Evolutionary conservation across 2,113 vertebrate genomes (phyloP).

Genomic region (Phocoena phocoena): DNA sequence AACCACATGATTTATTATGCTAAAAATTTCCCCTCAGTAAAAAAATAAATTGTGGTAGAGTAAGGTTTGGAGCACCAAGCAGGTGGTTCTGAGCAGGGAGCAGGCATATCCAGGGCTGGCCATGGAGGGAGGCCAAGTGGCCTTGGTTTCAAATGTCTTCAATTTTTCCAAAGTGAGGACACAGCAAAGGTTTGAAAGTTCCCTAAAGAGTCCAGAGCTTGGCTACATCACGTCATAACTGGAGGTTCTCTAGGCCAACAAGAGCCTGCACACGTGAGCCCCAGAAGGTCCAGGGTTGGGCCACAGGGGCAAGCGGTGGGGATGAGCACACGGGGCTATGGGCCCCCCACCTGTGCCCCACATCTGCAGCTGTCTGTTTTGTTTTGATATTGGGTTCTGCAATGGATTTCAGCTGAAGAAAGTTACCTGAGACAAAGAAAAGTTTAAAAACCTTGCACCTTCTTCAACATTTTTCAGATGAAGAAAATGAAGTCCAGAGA

Average conservation of each 20-base stretch:
- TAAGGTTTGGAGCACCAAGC: constrained; percentile 31
- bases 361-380: background rate
- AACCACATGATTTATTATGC: constrained; percentile 71
- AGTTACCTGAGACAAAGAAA: background rate
- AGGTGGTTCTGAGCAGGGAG: constrained; percentile 71
- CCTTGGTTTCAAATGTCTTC: constrained; percentile 62
- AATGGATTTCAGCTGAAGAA: background rate
- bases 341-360: background rate
- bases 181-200: constrained; percentile 54
- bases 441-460: background rate
- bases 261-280: background rate
- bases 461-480: background rate
- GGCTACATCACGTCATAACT: background rate
- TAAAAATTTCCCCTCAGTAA: constrained; percentile 59
- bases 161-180: constrained; percentile 69
- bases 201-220: background rate
- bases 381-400: background rate
- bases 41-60: constrained; percentile 78
- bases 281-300: background rate
- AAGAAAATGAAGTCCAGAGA: background rate
- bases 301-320: background rate
- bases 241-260: background rate
- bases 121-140: background rate
- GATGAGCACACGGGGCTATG: background rate
- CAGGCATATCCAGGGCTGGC: background rate